Conservation (phyloP, 2,888 invertebrate species). For the Lepidocyrtinus sp. region DNA sequence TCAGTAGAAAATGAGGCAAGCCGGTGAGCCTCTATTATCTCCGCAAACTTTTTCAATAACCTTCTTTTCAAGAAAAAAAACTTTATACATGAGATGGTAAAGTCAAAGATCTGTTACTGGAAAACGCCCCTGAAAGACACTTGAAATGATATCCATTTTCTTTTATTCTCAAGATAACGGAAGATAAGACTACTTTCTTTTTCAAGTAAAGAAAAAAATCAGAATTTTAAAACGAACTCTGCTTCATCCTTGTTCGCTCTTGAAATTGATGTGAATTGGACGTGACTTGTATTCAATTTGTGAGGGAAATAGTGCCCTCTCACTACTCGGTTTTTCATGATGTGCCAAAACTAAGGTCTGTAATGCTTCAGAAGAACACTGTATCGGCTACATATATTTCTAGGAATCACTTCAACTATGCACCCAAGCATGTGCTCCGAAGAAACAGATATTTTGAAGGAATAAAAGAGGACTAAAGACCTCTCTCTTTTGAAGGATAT, state of each 20-base stretch:
- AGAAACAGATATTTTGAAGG: slow-evolving; percentile 18
- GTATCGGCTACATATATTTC: slow-evolving; percentile 41
- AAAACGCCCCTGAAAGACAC: slow-evolving; percentile 15
- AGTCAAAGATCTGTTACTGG: too few species aligned
- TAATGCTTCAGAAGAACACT: not conserved
- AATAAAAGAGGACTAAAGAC: too few species aligned
- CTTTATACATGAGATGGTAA: too few species aligned
- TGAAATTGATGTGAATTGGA: slow-evolving; percentile 56
- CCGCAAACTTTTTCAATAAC: too few species aligned
- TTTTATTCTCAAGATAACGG: not conserved
- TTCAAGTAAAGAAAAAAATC: slow-evolving; percentile 21
- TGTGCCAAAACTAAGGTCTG: slow-evolving; percentile 31
- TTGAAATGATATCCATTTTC: not conserved
- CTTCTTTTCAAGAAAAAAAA: too few species aligned
- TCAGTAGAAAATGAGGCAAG: too few species aligned
- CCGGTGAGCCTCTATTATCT: too few species aligned
- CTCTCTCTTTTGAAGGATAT: too few species aligned
- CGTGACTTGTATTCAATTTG: slow-evolving; percentile 54
- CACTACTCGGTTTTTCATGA: not conserved
- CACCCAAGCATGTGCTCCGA: not conserved
- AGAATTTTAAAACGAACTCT: slow-evolving; percentile 39
- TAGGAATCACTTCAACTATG: slow-evolving; percentile 39
- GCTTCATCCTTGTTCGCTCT: slow-evolving; percentile 25
- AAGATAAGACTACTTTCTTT: slow-evolving; percentile 23
- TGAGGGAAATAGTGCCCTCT: not conserved